Percentiles rank a stretch among this genome's conserved stretches.
These are phyloP conservation scores for Aphidius gifuensis DNA, from an alignment of 1,140 invertebrate species.

Conservation along the genomic window DNA sequence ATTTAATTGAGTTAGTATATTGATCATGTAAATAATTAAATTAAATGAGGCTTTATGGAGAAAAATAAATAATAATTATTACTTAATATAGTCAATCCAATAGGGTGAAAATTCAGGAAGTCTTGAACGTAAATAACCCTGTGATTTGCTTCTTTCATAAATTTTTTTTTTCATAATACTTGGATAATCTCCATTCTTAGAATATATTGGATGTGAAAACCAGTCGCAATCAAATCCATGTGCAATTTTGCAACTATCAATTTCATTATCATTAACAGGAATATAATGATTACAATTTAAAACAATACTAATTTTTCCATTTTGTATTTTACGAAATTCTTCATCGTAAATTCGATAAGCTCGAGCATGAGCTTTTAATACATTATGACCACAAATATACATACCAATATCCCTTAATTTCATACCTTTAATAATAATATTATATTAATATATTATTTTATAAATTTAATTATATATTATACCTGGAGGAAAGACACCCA, in stretches of 20 bases:
- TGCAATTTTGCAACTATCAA: conserved; percentile 25
- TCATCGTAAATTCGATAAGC: conserved; percentile 64
- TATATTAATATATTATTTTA: conserved; percentile 46
- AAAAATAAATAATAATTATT: conserved; percentile 45
- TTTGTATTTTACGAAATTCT: conserved; percentile 59
- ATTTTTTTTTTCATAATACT: conserved; percentile 56
- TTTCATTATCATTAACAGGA: conserved; percentile 27
- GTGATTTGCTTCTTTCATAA: conserved; percentile 54
- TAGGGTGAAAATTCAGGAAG: conserved; percentile 43
- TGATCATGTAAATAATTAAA: too few relatives aligned
- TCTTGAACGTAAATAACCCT: conserved; percentile 55
- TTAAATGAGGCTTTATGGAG: background rate
- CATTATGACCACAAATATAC: conserved; percentile 56
- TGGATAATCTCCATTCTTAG: conserved; percentile 61
- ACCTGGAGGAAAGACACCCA: conserved; percentile 28
- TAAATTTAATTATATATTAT: conserved; percentile 45
- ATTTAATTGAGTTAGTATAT: too few relatives aligned
- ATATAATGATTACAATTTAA: conserved; percentile 25
- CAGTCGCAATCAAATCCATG: conserved; percentile 59
- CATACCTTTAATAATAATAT: conserved; percentile 40
- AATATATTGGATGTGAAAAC: conserved; percentile 64
- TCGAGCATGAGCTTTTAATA: conserved; percentile 57
- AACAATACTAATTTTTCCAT: conserved; percentile 51
- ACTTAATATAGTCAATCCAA: conserved; percentile 13
- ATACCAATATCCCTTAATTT: conserved; percentile 48